Conservation (phyloP, 1,140 invertebrate genomes). For the Pissodes strobi region DNA sequence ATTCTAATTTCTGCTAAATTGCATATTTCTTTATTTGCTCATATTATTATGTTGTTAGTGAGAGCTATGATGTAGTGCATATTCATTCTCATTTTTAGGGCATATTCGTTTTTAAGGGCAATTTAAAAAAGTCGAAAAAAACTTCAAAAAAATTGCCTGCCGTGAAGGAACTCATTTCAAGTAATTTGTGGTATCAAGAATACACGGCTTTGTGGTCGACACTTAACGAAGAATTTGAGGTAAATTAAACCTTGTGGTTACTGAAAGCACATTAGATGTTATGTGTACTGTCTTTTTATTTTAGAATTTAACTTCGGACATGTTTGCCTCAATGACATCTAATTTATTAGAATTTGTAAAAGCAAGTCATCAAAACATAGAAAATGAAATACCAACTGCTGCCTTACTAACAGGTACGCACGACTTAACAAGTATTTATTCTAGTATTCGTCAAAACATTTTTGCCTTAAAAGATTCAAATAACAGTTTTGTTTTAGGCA, state of each 20-base stretch:
- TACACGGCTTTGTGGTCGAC: constrained; percentile 60
- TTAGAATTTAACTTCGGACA: constrained; percentile 58
- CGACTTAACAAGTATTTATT: no score
- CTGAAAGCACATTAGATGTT: constrained; percentile 3
- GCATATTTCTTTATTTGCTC: no score
- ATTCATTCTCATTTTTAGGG: constrained; percentile 61
- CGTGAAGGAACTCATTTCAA: constrained; percentile 47
- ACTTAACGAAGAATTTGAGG: constrained; percentile 59
- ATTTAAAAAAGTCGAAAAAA: constrained; percentile 51
- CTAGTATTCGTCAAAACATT: no score
- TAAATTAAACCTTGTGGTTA: constrained; percentile 39
- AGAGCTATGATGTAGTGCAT: no score
- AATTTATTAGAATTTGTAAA: constrained; percentile 61
- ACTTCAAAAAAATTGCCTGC: constrained; percentile 45
- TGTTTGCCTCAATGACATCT: constrained; percentile 60
- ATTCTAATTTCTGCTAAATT: no score
- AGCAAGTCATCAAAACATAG: constrained; percentile 47
- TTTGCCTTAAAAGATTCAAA: background rate
- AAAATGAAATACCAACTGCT: constrained; percentile 61
- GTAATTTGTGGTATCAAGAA: constrained; percentile 61
- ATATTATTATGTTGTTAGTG: no score
- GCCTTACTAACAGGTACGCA: constrained; percentile 63
- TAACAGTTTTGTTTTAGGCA: constrained; percentile 45
- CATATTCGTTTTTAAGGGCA: constrained; percentile 62
- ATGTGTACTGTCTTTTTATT: constrained; percentile 40